Base-by-base conservation (phyloP, 1,140 invertebrate species). In the Pseudomyrmex flavicornis region DNA sequence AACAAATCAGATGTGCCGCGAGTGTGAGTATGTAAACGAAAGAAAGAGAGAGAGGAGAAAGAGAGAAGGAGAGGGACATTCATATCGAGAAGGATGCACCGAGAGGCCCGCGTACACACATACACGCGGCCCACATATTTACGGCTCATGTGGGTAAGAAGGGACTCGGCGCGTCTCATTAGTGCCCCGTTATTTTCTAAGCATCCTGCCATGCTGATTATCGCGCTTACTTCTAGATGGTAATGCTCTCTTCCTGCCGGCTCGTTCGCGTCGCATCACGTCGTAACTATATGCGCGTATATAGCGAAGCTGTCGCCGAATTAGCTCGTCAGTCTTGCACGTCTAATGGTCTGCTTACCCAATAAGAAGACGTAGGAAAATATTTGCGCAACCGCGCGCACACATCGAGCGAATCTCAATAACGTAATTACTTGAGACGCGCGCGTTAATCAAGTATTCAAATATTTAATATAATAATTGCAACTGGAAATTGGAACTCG, bases 181-280 rank as follows among this genome's bases (percentile, higher is more conserved):
- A 89, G 88, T 82, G 80, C 84, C 58, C 89, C 88, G 88, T 89
- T 89, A 90, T 66, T 88, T 76, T 80, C 70, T 82, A 85, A 82
- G 77, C 61, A 76, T 72, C 72, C 62, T 69, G 84, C 70, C 80
- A 75, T 69, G 82, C 82, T 75, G 70, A 76, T 83, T 85, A 85
- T 83, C 84, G 84, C 63, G 72, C 54, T 82, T 77, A 65, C 84
- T 89, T 84, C 75, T 82, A 80, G 83, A 62, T 74, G 66, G 73
- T 70, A 83, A 85, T 83, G 62, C 52, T 62, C 82, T 65, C 62
- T 80, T 72, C 73, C 22, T 26, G 56, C 35, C n/a, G 56, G 69
- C 58, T 82, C 69, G 58, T 50, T 56, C 69, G 58, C 48, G 35
- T 62, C 58, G 70, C 61, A 68, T 77, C 75, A 68, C 63, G 50